A percentile compares a stretch with the other conserved stretches of the same genome.
These are phyloP conservation scores for Campylomormyrus tamandua DNA, from an alignment of 2,113 vertebrate genomes.

Conservation along the genomic window DNA sequence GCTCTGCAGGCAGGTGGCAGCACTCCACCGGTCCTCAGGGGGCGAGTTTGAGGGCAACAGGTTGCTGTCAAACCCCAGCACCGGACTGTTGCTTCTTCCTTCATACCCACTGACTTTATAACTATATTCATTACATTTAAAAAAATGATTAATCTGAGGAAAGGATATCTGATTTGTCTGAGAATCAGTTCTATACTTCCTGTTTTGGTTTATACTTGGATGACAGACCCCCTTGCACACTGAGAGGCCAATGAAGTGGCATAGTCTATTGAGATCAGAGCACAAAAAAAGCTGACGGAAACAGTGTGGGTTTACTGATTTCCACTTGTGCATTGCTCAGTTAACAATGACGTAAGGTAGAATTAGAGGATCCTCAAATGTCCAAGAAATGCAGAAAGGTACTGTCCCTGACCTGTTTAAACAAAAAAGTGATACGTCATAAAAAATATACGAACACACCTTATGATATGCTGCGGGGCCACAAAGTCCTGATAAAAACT, in stretches of 20 bases:
- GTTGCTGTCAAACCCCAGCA: constrained; percentile 55
- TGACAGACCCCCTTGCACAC: constrained; percentile 23
- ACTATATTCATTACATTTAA: constrained; percentile 51
- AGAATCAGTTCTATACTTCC: constrained; percentile 30
- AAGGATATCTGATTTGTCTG: constrained; percentile 26
- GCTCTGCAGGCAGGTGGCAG: constrained; percentile 49
- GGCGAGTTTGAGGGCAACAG: constrained; percentile 48
- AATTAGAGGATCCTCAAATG: not conserved
- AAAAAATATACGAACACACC: not conserved
- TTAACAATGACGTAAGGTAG: not conserved
- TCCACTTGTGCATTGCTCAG: constrained; percentile 5
- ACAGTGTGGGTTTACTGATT: not conserved
- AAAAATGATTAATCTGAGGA: constrained; percentile 38
- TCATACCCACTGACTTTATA: constrained; percentile 32
- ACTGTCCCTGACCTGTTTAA: constrained; percentile 1
- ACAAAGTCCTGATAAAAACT: not conserved
- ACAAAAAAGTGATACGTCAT: not conserved
- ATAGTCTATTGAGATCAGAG: not conserved
- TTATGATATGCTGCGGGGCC: not conserved
- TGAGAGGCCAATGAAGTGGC: constrained; percentile 12
- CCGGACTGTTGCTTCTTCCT: constrained; percentile 31
- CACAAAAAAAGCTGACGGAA: not conserved
- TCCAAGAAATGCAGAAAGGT: not conserved
- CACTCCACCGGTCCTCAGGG: constrained; percentile 49
- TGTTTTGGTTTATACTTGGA: constrained; percentile 27